phyloP scores from a whole-genome alignment of 2,113 vertebrate species.

The Thunnus thynnus region DNA sequence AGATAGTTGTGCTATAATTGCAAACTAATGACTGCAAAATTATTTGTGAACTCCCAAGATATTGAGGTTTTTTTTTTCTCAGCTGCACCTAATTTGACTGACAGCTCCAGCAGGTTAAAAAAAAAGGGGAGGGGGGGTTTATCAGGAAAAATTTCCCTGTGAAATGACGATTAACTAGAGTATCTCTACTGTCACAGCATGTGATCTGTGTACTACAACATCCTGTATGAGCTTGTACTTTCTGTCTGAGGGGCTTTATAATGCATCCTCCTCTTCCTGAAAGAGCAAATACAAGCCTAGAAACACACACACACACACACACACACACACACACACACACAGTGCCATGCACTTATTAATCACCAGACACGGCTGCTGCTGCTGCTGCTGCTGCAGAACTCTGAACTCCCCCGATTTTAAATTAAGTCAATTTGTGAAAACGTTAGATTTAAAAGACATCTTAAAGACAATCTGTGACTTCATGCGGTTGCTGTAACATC shows the following conservation, averaged over 20 bases:
- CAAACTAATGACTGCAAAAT: constrained; percentile 77
- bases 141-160: constrained; percentile 41
- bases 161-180: constrained; percentile 45
- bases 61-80: constrained; percentile 37
- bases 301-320: neutral
- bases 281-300: neutral
- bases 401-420: neutral
- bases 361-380: neutral
- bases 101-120: constrained; percentile 47
- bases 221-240: constrained; percentile 53
- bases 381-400: neutral
- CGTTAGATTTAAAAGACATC: too few relatives aligned
- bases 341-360: constrained; percentile 4
- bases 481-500: neutral
- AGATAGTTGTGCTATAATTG: constrained; percentile 81
- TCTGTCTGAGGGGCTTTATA: constrained; percentile 8
- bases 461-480: too few relatives aligned
- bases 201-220: constrained; percentile 66
- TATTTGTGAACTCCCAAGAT: constrained; percentile 60
- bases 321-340: neutral
- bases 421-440: too few relatives aligned
- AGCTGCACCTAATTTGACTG: constrained; percentile 51
- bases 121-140: neutral
- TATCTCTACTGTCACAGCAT: constrained; percentile 53
- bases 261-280: constrained; percentile 39